Base-by-base conservation (phyloP, 2,797 vertebrate genomes). In the Catostomus latipinnis region DNA sequence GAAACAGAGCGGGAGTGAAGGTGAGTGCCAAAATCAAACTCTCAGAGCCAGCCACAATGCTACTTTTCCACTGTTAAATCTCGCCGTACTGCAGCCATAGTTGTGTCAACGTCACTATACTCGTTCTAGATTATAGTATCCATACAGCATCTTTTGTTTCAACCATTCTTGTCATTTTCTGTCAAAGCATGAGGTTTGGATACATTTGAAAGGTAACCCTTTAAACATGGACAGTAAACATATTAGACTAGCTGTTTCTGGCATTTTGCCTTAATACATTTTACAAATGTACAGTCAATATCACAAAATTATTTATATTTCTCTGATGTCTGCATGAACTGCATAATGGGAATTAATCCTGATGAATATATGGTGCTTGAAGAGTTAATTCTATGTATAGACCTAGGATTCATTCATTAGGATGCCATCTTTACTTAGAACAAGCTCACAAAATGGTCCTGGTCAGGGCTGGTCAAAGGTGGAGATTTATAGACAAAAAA, bases 1-100 rank as follows among this genome's bases (percentile, higher is more conserved):
- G 87, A 96, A 96, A 84, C 94, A 94, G 91, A 95, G 92, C 90
- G 95, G 95, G 93, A 96, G 95, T 82, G 95, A 96, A 91, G 95
- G 95, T 96, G 91, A 95, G 95, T 92, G 86, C 18, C 45, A 68
- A 76, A 71, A 71, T 54, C 16, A 68, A 73, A 83, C 74, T 56
- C 18, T 61, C 61, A 49, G 53, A 69, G 48, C 48, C 73, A 78
- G 61, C 11, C 54, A 71, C 63, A 68, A 70, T 56, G 48, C 52
- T 48, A 11, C 34, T 69, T 77, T 80, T 66, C 70, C 22, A 49
- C 70, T 60, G n/a, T 74, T 66, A 43, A 49, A 58, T 54, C 68
- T 67, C 50, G 43, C 22, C 57, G 50, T 76, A 76, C 58, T 76
- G 73, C 74, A 70, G 76, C 84, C 82, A 82, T 86, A 71, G 68